Percentiles rank a stretch among this genome's conserved stretches.
Conservation (phyloP, 2,888 invertebrate genomes). For the Arrhopalites spinosus region DNA sequence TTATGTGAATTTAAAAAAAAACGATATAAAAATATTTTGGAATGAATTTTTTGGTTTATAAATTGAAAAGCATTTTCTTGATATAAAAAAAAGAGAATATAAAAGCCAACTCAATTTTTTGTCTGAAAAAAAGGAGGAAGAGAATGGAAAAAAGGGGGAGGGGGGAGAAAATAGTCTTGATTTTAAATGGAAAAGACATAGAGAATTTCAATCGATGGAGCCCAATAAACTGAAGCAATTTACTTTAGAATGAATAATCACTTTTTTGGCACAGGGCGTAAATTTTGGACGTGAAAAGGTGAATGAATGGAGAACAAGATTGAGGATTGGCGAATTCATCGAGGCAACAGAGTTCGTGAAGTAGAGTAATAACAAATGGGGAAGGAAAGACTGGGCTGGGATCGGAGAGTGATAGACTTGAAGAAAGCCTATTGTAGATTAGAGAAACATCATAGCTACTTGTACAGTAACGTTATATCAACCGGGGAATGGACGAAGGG, state of each 20-base stretch:
- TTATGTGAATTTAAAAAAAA: no score
- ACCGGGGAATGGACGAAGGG: slow-evolving; percentile 9
- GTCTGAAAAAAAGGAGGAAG: neutral
- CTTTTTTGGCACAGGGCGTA: slow-evolving; percentile 40
- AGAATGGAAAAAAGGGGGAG: neutral
- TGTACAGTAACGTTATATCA: neutral
- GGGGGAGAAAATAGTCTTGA: slow-evolving; percentile 2
- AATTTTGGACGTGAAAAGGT: slow-evolving; percentile 41
- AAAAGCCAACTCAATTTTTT: no score
- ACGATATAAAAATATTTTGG: no score
- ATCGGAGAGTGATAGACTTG: slow-evolving; percentile 42
- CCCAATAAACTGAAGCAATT: slow-evolving; percentile 37
- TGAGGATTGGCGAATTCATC: slow-evolving; percentile 44
- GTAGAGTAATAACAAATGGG: slow-evolving; percentile 36
- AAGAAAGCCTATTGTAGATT: slow-evolving; percentile 47
- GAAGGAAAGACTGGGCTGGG: slow-evolving; percentile 35
- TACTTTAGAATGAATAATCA: slow-evolving; percentile 39
- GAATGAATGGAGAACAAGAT: slow-evolving; percentile 45
- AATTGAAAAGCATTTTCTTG: neutral
- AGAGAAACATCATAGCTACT: slow-evolving; percentile 45
- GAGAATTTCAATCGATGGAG: slow-evolving; percentile 20
- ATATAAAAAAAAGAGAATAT: neutral
- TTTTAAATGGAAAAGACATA: slow-evolving; percentile 23
- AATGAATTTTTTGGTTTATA: neutral
- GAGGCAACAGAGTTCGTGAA: slow-evolving; percentile 26